Base-by-base conservation (phyloP, 2,797 vertebrate species). In the Enteromius trimaculatus region DNA sequence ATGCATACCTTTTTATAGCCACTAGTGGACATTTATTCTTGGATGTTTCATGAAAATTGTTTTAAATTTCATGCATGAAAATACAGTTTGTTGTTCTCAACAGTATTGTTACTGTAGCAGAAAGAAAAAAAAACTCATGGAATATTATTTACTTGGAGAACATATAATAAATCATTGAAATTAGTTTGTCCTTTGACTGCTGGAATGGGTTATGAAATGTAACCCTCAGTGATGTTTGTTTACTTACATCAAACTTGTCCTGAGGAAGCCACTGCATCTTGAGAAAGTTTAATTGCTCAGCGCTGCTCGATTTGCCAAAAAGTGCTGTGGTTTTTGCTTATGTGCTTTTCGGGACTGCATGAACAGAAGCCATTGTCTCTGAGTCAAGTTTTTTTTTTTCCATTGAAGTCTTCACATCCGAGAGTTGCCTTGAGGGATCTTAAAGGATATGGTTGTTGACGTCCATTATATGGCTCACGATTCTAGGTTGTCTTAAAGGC, bases 361-460 rank as follows among this genome's bases (percentile, higher is more conserved):
- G 88, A 94, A 94, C 89, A 87, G 90, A 83, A 88, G 60, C 85
- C 91, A 92, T 92, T 93, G 93, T 94, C 88, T 66, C 84, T 9
- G 66, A 88, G 85, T 13, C 42, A 49, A 77, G 85, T 82, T 13
- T 77, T 31, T 47, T 75, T 71, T 77, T 70, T 86, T 85, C 70
- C 80, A 62, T 85, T 82, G 66, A 86, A 83, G 49, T 49, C 69
- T 51, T 65, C 23, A 17, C n/a, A 31, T 64, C 21, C 5, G 7
- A 39, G 42, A 64, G 69, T 34, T 23, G 29, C 16, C 42, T 74
- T 37, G 17, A 64, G 44, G 44, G 29, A 37, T 49, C 29, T 34
- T 74, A 13, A 17, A 51, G 21, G 26, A 74, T 64, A 13, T 81
- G 70, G 8, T 62, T 49, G 21, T 42, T 37, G 26, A 49, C 1